A percentile compares a stretch with the other conserved stretches of the same genome.
Conservation (phyloP, 2,888 invertebrate genomes). For the Corbicula japonica region DNA sequence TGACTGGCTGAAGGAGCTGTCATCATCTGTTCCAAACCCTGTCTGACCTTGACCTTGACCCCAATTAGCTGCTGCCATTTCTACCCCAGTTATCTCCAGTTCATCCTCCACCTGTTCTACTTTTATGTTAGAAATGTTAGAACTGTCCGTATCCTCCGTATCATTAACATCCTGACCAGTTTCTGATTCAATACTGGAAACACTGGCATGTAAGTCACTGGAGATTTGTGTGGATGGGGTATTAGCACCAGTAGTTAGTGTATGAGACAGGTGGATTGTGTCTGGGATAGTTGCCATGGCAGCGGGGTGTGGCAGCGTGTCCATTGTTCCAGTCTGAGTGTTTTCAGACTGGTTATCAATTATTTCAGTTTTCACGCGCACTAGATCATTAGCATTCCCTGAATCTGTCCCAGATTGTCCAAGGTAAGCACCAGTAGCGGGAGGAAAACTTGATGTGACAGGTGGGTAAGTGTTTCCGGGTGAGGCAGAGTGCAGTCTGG, state of each 20-base stretch:
- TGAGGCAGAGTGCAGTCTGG: neutral
- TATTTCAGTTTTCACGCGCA: neutral
- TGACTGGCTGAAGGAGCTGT: conserved; percentile 23
- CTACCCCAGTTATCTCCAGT: conserved; percentile 53
- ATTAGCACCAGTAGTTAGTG: conserved; percentile 9
- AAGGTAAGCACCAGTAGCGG: neutral
- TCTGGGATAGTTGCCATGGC: conserved; percentile 1
- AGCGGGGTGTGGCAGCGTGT: neutral
- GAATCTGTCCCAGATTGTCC: neutral
- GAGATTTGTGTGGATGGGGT: too few relatives aligned
- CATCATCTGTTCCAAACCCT: conserved; percentile 21
- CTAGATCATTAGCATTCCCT: neutral
- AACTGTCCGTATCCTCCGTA: neutral
- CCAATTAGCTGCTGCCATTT: conserved; percentile 23
- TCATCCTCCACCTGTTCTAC: conserved; percentile 42
- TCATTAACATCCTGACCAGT: neutral
- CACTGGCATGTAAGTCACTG: neutral
- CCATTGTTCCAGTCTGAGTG: neutral
- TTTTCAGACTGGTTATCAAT: neutral
- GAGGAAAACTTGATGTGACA: too few relatives aligned
- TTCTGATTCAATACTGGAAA: conserved; percentile 2
- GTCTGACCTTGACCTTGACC: conserved; percentile 37
- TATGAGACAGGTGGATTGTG: conserved; percentile 12
- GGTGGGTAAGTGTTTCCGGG: neutral
- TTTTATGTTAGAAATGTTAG: conserved; percentile 26